These are phyloP conservation scores for Nothocercus julius DNA, from an alignment of 2,113 vertebrate species.

Conservation along the genomic window DNA sequence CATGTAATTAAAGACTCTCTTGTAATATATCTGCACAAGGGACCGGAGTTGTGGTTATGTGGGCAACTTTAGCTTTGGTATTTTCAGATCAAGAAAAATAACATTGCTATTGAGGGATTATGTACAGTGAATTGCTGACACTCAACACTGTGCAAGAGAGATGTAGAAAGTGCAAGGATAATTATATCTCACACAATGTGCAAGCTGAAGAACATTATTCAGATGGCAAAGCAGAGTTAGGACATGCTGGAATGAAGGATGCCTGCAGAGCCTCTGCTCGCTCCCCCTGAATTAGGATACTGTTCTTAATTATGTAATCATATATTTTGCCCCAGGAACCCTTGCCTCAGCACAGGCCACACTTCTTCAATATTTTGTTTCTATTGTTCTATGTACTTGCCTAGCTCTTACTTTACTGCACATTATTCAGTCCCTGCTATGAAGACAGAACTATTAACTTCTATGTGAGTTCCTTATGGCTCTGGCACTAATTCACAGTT, in stretches of 20 bases:
- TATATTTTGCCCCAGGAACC: constrained; percentile 11
- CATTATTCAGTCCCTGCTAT: constrained; percentile 34
- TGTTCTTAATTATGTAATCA: constrained; percentile 3
- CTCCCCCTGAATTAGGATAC: not conserved
- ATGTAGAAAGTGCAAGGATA: constrained; percentile 47
- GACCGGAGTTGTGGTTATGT: constrained; percentile 28
- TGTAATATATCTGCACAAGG: constrained; percentile 47
- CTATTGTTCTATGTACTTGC: not conserved
- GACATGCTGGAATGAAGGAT: not conserved
- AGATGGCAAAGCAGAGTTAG: constrained; percentile 12
- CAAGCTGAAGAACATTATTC: constrained; percentile 39
- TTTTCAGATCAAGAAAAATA: constrained; percentile 59
- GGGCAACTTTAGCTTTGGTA: constrained; percentile 19
- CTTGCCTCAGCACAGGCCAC: not conserved
- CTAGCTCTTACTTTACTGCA: constrained; percentile 15
- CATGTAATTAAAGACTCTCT: constrained; percentile 57
- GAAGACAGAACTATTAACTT: constrained; percentile 60
- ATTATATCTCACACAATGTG: constrained; percentile 33
- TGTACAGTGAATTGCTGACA: constrained; percentile 44
- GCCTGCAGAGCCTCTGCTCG: not conserved
- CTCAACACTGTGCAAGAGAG: constrained; percentile 13
- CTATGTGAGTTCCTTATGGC: constrained; percentile 32
- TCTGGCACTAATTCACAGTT: constrained; percentile 52
- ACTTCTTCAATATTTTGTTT: constrained; percentile 45
- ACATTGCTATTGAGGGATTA: constrained; percentile 15